phyloP scores from a whole-genome alignment of 1,140 invertebrate genomes.

The Psilanteris sp. region DNA sequence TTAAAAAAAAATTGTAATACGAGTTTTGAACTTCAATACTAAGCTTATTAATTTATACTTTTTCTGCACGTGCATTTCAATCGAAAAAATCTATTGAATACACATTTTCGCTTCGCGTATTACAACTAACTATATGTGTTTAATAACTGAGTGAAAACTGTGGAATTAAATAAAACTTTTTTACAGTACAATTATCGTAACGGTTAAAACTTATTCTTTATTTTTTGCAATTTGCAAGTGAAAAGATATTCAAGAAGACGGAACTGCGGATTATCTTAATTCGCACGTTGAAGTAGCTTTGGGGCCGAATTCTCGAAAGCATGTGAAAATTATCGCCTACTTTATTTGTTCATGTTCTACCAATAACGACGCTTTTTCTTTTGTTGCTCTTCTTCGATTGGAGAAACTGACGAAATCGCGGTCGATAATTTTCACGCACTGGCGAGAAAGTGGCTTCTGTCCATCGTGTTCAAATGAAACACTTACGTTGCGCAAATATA shows the following conservation, averaged over 20 bases:
- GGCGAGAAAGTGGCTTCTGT: constrained; percentile 37
- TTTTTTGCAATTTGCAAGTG: constrained; percentile 47
- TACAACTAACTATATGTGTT: too few species aligned
- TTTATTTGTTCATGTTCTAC: constrained; percentile 50
- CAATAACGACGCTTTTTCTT: constrained; percentile 44
- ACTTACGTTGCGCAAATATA: constrained; percentile 34
- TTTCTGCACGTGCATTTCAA: too few species aligned
- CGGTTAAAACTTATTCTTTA: constrained; percentile 36
- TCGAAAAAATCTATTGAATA: too few species aligned
- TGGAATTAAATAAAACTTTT: constrained; percentile 39
- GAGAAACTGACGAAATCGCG: constrained; percentile 32
- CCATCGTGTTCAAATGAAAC: constrained; percentile 18
- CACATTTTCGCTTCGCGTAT: too few species aligned
- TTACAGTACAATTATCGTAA: constrained; percentile 37
- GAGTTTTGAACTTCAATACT: too few species aligned
- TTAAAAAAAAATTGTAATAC: too few species aligned
- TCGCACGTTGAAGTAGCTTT: constrained; percentile 47
- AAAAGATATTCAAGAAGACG: constrained; percentile 40
- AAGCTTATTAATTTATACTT: too few species aligned
- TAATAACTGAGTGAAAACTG: constrained; percentile 37
- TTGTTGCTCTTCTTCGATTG: constrained; percentile 16
- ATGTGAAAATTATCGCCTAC: constrained; percentile 61
- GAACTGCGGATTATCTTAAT: constrained; percentile 57
- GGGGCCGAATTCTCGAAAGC: constrained; percentile 44
- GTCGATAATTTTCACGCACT: constrained; percentile 34